Evolutionary conservation across 2,113 vertebrate species (phyloP), one percentile per base, ranked within the genome.

Genomic region (Hoplias malabaricus): DNA sequence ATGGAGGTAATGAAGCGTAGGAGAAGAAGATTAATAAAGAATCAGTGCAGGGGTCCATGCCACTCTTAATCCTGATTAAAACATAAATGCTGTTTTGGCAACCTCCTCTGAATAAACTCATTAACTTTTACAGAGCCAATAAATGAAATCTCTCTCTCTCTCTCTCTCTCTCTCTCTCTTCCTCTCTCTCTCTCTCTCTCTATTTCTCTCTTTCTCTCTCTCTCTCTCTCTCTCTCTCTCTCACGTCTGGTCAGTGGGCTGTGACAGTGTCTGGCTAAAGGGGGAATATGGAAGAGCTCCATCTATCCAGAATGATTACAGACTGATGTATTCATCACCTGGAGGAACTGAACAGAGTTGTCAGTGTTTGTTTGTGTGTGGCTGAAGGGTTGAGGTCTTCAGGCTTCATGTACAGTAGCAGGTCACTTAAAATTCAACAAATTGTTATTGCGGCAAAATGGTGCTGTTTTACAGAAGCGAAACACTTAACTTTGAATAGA

Each of bases 41-140:
- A 2, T 86, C 23, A 2, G 73, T 70, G 82, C 68, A 75, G 84
- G 74, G 82, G 77, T 27, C 8, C 77, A 86, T 86, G 80, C 27
- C 34, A 86, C 88, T 80, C 43, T 89, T 93, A 91, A 94, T 93
- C 90, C 88, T 89, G 88, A 86, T 94, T 93, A 93, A 93, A 93
- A 87, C 88, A 91, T 92, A 86, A 88, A 89, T 84, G 88, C 88
- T 89, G 81, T 90, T 88, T 91, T 88, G 88, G 90, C 85, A 78
- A 80, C 88, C 89, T 86, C 91, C 86, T 91, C 88, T 88, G 83
- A 89, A 94, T 93, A 94, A 95, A 95, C 93, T 93, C 94, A 94
- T 94, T 85, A 84, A 77, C 74, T 83, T 87, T 84, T 85, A 84
- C 72, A 54, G 48, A 38, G 57, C 34, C 59, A 80, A 75, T 84